Percentiles rank a stretch among this genome's conserved stretches.
Evolutionary conservation across 2,797 vertebrate species (phyloP).

Genomic region (Poecilia wingei): DNA sequence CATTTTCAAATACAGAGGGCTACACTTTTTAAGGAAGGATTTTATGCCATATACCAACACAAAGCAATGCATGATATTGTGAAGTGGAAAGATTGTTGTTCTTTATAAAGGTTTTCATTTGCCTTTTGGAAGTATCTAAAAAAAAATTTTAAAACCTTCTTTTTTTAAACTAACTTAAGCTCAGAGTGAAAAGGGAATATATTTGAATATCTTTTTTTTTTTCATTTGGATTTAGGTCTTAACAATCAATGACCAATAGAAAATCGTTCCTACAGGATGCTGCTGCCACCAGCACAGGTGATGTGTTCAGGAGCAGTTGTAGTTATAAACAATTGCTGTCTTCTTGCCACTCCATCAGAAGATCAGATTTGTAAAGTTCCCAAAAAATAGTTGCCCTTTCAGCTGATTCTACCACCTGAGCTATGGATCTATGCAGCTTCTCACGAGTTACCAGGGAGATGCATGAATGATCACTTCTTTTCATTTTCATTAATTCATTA

Average conservation of each 20-base stretch:
- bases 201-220: background rate
- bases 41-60: background rate
- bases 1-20: constrained; percentile 7
- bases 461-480: no score
- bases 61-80: background rate
- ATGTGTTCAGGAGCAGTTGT: background rate
- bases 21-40: background rate
- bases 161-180: background rate
- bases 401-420: background rate
- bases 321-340: background rate
- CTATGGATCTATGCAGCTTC: background rate
- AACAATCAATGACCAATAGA: background rate
- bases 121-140: background rate
- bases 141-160: no score
- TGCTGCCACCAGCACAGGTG: background rate
- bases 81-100: background rate
- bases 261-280: background rate
- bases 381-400: background rate
- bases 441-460: background rate
- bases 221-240: background rate
- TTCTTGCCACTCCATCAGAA: background rate
- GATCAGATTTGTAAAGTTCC: no score
- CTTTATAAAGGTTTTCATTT: background rate
- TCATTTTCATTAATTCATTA: no score
- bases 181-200: background rate